Evolutionary conservation across 2,113 vertebrate genomes (phyloP).

Genomic region (Nothocercus nigrocapillus): DNA sequence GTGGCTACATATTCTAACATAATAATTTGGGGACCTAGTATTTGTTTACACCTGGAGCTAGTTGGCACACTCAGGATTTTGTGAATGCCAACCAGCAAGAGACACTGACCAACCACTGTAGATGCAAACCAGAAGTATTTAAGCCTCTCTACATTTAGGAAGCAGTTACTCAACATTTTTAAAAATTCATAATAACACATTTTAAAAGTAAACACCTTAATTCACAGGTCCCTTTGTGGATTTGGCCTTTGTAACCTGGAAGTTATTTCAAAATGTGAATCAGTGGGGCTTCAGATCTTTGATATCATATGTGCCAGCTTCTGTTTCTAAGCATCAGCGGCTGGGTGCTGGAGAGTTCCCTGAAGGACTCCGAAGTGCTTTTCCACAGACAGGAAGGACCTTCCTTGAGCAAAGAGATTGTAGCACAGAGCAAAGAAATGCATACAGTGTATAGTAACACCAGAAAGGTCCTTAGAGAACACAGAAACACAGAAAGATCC

Average conservation of each 20-base stretch:
- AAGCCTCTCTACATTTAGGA: background rate
- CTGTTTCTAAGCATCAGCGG: background rate
- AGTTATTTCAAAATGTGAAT: background rate
- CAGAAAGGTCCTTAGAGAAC: background rate
- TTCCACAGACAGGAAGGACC: background rate
- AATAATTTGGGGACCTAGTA: background rate
- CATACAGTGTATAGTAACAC: background rate
- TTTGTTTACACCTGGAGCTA: background rate
- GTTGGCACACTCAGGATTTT: background rate
- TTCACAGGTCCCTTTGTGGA: background rate
- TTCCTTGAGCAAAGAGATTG: background rate
- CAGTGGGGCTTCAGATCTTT: background rate
- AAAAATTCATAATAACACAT: background rate
- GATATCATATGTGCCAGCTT: background rate
- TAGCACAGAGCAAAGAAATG: background rate
- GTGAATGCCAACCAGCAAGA: background rate
- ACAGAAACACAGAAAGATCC: background rate
- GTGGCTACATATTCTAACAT: background rate
- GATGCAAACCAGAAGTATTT: background rate
- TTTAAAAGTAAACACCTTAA: background rate
- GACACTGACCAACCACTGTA: background rate
- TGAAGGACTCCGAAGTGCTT: background rate
- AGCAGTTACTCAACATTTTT: background rate
- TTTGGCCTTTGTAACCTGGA: constrained; percentile 18
- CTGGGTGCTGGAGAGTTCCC: background rate